Evolutionary conservation across 2,113 vertebrate species (phyloP).

Genomic region (Sylvilagus bachmani): DNA sequence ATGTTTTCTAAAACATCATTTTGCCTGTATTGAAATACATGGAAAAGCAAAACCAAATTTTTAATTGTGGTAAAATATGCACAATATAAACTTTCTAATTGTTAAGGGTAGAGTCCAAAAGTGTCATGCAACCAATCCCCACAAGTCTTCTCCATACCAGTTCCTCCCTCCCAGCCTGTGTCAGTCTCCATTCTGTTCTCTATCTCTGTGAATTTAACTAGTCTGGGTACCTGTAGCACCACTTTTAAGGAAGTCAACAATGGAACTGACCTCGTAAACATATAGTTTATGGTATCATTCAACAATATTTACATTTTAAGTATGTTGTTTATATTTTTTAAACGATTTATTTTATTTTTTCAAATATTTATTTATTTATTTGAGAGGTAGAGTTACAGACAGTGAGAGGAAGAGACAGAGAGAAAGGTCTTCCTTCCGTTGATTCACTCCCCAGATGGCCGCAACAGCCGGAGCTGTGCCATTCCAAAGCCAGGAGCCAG

Average conservation of each 20-base stretch:
- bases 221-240: background rate
- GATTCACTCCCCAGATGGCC: no score
- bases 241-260: constrained; percentile 11
- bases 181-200: background rate
- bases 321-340: constrained; percentile 21
- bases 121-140: background rate
- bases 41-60: constrained; percentile 3
- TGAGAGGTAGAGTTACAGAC: no score
- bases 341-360: no score
- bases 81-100: background rate
- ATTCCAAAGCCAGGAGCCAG: no score
- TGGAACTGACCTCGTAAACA: background rate
- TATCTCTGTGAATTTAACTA: background rate
- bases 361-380: no score
- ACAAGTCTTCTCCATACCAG: background rate
- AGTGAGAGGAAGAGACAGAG: no score
- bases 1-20: background rate
- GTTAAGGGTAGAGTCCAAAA: background rate
- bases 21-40: constrained; percentile 24
- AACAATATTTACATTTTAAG: background rate
- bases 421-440: no score
- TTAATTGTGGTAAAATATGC: background rate
- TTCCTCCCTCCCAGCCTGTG: background rate
- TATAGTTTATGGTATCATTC: constrained; percentile 7
- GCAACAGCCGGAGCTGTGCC: no score